These are phyloP conservation scores for Petroica traversi DNA, from an alignment of 2,113 vertebrate genomes.

Conservation along the genomic window DNA sequence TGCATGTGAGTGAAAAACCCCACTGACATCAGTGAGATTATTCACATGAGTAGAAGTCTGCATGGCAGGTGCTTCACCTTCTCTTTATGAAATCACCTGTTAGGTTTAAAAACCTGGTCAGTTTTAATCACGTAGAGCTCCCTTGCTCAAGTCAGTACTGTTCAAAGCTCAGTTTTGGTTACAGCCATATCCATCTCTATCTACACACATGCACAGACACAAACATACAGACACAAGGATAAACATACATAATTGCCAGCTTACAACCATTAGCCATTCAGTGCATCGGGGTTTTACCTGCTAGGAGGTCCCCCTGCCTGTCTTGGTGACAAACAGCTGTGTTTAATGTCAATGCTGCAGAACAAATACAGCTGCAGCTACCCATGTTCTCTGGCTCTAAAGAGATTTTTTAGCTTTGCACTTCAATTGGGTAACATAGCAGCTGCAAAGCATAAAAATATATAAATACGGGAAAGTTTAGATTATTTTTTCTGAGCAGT, in stretches of 20 bases:
- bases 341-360: not conserved
- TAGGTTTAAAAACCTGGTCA: not conserved
- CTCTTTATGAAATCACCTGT: not conserved
- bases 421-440: not conserved
- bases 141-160: not conserved
- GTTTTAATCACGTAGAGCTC: not conserved
- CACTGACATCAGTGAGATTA: slow-evolving; percentile 11
- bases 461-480: not conserved
- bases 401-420: not conserved
- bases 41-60: not conserved
- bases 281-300: not conserved
- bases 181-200: accelerated
- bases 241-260: not conserved
- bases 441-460: not conserved
- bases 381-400: not conserved
- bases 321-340: not conserved
- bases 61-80: not conserved
- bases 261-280: not conserved
- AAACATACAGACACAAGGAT: not conserved
- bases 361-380: not conserved
- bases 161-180: not conserved
- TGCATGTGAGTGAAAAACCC: not conserved
- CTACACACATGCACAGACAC: not conserved
- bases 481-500: not conserved
- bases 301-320: not conserved